Evolutionary conservation across 2,797 vertebrate genomes (phyloP), one percentile per base, ranked within the genome.

Genomic region (Alosa sapidissima): DNA sequence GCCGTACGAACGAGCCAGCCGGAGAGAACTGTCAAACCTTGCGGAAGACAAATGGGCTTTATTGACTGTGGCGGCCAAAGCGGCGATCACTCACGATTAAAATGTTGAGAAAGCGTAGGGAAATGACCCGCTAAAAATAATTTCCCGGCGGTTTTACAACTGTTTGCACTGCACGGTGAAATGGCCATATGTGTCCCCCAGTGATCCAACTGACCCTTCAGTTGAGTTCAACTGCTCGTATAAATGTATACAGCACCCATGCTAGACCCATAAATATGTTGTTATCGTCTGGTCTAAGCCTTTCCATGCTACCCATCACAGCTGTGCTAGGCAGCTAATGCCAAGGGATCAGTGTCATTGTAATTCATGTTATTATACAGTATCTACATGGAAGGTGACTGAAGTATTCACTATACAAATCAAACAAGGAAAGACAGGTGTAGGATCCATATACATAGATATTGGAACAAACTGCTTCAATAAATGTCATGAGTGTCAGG

Each of bases 1-100:
- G 72, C 72, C 14, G 19, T 47, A 78, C 16, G 41, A 78, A 78
- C 2, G 72, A 78, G 72, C 24, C 33, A 45, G 83, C 84, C 81
- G 49, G 72, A 78, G 82, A 81, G 84, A 85, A 82, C 84, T 84
- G 86, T 89, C 89, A 89, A 86, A 88, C 47, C 62, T 84, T 65
- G 16, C 54, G 72, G 60, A 90, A 89, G 89, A 90, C 85, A 62
- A 87, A 90, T 90, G 88, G 83, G 78, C 81, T 83, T 84, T 84
- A 87, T 86, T 86, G 87, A 84, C 49, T 81, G 82, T 33, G 68
- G 88, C 11, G 81, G 81, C 65, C 48, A 47, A 87, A 83, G 82
- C 87, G 81, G 82, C 83, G 81, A 90, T 90, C 87, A 88, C 47
- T 87, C 88, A 88, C 87, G 81, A 88, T 90, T 90, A 89, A 89